A percentile compares a stretch with the other conserved stretches of the same genome.
phyloP scores from a whole-genome alignment of 2,888 invertebrate species.

The Fissipunctia ypsillon region DNA sequence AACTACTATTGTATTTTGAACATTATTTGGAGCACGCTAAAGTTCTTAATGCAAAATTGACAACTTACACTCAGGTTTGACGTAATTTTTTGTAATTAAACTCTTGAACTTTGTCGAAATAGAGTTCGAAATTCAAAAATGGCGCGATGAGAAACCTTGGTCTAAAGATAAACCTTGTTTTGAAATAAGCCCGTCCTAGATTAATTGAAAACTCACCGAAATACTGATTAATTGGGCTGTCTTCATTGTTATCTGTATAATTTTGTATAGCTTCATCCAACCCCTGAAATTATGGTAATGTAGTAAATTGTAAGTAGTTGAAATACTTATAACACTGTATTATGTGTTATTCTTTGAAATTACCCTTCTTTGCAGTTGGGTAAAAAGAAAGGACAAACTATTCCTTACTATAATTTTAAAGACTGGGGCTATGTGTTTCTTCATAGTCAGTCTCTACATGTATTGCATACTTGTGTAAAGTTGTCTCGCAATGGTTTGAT shows the following conservation, averaged over 20 bases:
- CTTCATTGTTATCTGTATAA: conserved; percentile 61
- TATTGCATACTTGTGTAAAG: not conserved
- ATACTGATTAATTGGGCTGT: conserved; percentile 53
- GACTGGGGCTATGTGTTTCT: not conserved
- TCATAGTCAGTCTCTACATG: not conserved
- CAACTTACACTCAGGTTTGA: not conserved
- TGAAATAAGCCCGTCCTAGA: not conserved
- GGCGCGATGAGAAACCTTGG: not conserved
- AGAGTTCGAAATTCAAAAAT: not conserved
- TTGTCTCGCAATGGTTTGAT: not conserved
- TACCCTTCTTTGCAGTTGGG: not conserved
- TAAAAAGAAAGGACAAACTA: not conserved
- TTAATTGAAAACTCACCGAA: conserved; percentile 61
- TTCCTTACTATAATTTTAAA: not conserved
- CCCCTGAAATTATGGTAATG: conserved; percentile 62
- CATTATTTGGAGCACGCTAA: not conserved
- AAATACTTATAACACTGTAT: not conserved
- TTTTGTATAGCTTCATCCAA: conserved; percentile 66
- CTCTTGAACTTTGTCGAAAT: not conserved
- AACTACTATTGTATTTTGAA: not conserved
- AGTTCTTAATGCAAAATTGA: not conserved
- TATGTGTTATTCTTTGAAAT: not conserved
- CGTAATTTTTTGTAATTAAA: not conserved
- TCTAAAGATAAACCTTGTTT: not conserved
- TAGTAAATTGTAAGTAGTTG: not conserved